Conservation (phyloP, 2,113 vertebrate species). For the Myrmecobius fasciatus region DNA sequence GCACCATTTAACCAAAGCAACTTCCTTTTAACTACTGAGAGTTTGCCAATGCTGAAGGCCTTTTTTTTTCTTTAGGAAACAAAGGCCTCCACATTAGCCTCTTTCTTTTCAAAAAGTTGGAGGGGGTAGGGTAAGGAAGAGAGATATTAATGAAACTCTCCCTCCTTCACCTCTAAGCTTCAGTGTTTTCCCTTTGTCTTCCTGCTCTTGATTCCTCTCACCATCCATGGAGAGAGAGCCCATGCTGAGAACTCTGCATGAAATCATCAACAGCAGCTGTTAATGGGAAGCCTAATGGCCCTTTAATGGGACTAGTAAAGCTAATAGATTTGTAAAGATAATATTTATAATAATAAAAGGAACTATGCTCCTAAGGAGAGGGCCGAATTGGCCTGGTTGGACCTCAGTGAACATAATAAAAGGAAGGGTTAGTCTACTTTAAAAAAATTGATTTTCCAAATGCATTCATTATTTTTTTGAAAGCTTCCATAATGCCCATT, state of each 20-base stretch:
- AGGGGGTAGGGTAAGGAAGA: background rate
- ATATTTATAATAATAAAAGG: conserved; percentile 77
- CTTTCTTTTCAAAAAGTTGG: background rate
- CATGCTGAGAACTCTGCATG: conserved; percentile 69
- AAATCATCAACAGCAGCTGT: conserved; percentile 79
- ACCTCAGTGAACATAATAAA: conserved; percentile 55
- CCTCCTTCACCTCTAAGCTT: conserved; percentile 15
- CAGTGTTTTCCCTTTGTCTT: conserved; percentile 22
- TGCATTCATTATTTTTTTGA: background rate
- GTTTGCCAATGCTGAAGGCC: background rate
- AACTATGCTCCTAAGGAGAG: conserved; percentile 56
- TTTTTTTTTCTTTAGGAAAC: background rate
- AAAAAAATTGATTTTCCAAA: background rate
- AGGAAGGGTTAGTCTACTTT: background rate
- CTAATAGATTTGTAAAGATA: conserved; percentile 81
- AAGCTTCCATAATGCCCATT: background rate
- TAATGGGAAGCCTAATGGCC: conserved; percentile 82
- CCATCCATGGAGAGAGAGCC: conserved; percentile 55
- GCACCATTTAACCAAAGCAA: background rate
- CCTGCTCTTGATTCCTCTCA: conserved; percentile 45
- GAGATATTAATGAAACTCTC: background rate
- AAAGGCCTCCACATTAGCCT: background rate
- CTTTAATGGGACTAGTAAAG: conserved; percentile 79
- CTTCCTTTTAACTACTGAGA: background rate
- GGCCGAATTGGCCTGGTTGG: conserved; percentile 63